phyloP scores from a whole-genome alignment of 2,113 vertebrate species.

The Nanger granti region DNA sequence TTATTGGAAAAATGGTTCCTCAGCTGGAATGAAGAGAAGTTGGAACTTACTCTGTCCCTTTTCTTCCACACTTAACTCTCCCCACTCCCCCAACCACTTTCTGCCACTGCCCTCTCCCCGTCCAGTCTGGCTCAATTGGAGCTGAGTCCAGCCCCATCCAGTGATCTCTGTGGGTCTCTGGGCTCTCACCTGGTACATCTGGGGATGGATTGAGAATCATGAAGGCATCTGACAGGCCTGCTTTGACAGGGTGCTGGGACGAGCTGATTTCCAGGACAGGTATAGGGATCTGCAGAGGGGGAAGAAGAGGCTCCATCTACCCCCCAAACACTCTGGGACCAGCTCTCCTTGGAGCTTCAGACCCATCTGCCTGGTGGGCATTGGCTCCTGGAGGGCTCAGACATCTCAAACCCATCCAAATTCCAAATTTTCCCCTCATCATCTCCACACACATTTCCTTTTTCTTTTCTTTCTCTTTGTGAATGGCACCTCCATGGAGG shows the following conservation, averaged over 20 bases:
- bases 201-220: constrained; percentile 82
- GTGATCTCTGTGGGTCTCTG: background rate
- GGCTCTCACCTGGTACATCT: constrained; percentile 81
- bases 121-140: rapidly evolving
- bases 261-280: constrained; percentile 87
- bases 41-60: too few species aligned
- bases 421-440: background rate
- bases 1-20: background rate
- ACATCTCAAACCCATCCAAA: background rate
- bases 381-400: background rate
- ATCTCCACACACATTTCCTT: background rate
- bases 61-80: background rate
- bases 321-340: background rate
- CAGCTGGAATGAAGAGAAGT: background rate
- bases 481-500: background rate
- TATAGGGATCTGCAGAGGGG: constrained; percentile 84
- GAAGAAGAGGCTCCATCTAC: background rate
- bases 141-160: background rate
- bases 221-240: constrained; percentile 95
- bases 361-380: background rate
- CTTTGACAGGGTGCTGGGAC: constrained; percentile 92
- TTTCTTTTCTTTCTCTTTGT: background rate
- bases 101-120: rapidly evolving
- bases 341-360: background rate
- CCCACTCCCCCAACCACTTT: background rate